These are phyloP conservation scores for Lepidocyrtoides sp. DNA, from an alignment of 2,888 invertebrate genomes.

Conservation along the genomic window DNA sequence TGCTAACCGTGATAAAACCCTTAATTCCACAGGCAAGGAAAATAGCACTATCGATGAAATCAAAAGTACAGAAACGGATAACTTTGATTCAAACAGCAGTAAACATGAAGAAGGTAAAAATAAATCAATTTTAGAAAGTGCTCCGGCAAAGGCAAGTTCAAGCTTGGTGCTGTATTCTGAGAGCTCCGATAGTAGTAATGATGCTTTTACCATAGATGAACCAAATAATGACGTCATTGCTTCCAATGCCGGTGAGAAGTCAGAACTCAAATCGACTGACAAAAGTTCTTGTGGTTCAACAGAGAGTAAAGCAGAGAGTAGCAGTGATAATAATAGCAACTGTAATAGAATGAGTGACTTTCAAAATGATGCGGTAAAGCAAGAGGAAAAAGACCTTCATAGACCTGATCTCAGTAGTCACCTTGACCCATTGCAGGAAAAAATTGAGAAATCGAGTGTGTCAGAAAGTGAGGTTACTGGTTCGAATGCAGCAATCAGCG, in stretches of 20 bases:
- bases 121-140: not conserved
- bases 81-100: not conserved
- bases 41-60: not conserved
- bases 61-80: not conserved
- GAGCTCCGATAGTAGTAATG: constrained; percentile 67
- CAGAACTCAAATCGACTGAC: not conserved
- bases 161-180: constrained; percentile 65
- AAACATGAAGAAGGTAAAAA: not conserved
- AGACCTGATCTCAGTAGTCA: too few relatives aligned
- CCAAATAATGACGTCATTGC: not conserved
- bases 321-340: too few relatives aligned
- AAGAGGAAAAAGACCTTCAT: not conserved
- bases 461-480: not conserved
- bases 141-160: constrained; percentile 10
- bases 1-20: not conserved
- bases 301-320: too few relatives aligned
- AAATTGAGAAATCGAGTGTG: not conserved
- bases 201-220: not conserved
- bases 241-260: not conserved
- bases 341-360: not conserved
- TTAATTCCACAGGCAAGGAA: not conserved
- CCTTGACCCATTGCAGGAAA: not conserved
- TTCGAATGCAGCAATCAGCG: too few relatives aligned
- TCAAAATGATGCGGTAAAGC: not conserved
- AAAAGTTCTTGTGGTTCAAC: not conserved